These are phyloP conservation scores for Acanthosoma haemorrhoidale DNA, from an alignment of 2,888 invertebrate genomes.

Conservation along the genomic window DNA sequence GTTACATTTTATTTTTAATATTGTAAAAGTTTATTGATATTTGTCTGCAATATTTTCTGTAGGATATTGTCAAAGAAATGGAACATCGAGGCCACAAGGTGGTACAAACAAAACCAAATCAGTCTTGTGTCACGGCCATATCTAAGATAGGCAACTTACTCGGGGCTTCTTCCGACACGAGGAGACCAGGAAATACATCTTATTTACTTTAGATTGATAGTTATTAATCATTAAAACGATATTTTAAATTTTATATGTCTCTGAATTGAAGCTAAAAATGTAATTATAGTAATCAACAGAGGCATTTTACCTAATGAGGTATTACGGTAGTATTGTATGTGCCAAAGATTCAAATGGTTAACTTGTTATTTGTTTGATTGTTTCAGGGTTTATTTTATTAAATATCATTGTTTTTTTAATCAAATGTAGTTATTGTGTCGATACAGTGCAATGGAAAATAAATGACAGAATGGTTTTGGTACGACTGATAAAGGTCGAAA, in stretches of 20 bases:
- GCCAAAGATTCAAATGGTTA: not conserved
- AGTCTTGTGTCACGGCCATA: conserved; percentile 41
- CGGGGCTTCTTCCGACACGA: conserved; percentile 38
- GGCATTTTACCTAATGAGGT: not conserved
- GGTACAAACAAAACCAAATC: conserved; percentile 40
- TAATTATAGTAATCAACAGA: not conserved
- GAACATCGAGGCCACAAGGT: conserved; percentile 52
- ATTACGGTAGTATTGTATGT: not conserved
- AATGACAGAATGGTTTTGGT: too few species aligned
- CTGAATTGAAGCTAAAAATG: too few species aligned
- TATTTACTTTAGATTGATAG: conserved; percentile 23
- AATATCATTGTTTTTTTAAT: not conserved
- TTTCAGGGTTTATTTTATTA: not conserved
- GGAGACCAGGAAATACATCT: conserved; percentile 41
- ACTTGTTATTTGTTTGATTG: too few species aligned
- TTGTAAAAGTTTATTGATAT: too few species aligned
- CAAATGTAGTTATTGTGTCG: too few species aligned
- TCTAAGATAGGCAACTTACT: conserved; percentile 36
- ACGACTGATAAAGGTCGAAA: too few species aligned
- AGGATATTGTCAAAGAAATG: conserved; percentile 51
- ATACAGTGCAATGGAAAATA: too few species aligned
- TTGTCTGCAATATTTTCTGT: conserved; percentile 40
- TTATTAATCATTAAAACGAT: not conserved
- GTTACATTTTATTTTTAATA: not conserved
- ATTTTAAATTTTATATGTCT: not conserved